phyloP scores from a whole-genome alignment of 2,888 invertebrate species.

The Diarsia mendica region DNA sequence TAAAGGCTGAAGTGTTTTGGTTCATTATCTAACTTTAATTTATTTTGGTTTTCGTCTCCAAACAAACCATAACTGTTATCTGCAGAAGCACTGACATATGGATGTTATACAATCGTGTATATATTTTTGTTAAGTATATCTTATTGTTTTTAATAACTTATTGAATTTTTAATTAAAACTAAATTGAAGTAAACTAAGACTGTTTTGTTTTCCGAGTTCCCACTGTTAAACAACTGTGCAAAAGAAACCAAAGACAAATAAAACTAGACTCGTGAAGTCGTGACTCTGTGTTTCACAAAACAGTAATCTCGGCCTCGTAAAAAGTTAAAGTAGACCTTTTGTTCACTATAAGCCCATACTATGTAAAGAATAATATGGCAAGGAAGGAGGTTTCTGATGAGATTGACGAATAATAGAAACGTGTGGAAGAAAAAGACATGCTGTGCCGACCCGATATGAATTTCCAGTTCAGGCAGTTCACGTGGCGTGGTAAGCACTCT shows the following conservation, averaged over 20 bases:
- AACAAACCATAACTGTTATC: conserved; percentile 20
- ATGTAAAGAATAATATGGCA: no score
- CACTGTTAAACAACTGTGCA: background rate
- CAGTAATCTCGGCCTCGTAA: background rate
- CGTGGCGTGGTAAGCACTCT: background rate
- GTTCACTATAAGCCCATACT: background rate
- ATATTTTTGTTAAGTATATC: background rate
- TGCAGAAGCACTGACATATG: background rate
- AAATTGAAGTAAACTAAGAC: background rate
- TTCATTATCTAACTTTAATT: background rate
- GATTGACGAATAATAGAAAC: no score
- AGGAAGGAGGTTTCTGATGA: no score
- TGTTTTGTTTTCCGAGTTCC: background rate
- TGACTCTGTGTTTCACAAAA: background rate
- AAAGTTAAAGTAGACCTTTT: background rate
- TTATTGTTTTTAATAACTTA: conserved; percentile 12
- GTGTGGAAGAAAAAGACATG: no score
- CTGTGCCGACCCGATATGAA: no score
- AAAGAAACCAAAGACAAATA: no score
- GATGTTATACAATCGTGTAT: background rate
- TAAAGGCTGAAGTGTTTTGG: background rate
- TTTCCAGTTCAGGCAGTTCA: background rate
- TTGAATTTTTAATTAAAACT: background rate
- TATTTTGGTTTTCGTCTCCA: conserved; percentile 6
- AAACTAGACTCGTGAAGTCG: no score